Percentiles rank a stretch among this genome's conserved stretches.
Conservation (phyloP, 2,113 vertebrate species). For the Notechis scutatus region DNA sequence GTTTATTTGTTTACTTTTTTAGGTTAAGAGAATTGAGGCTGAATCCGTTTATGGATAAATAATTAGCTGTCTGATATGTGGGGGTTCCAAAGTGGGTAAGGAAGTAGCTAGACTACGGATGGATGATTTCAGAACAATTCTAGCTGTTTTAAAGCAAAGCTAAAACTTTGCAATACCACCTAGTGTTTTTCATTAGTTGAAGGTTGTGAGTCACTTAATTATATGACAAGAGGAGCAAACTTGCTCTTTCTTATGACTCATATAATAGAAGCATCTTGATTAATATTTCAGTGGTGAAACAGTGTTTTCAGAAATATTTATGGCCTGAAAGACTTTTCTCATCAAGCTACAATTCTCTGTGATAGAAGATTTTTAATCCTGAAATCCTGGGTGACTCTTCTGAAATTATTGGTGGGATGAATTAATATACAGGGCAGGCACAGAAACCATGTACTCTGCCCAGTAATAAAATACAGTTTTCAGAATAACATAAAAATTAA, state of each 20-base stretch:
- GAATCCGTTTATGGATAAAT: conserved; percentile 4
- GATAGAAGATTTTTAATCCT: conserved; percentile 23
- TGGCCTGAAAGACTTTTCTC: conserved; percentile 24
- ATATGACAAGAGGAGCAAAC: conserved; percentile 18
- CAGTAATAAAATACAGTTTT: conserved; percentile 27
- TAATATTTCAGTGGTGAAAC: conserved; percentile 28
- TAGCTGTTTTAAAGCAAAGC: neutral
- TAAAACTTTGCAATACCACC: neutral
- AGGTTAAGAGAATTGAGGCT: conserved; percentile 25
- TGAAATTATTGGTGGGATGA: conserved; percentile 29
- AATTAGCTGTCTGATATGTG: conserved; percentile 11
- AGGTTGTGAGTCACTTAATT: conserved; percentile 26
- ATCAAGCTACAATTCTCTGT: conserved; percentile 5
- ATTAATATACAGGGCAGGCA: conserved; percentile 27
- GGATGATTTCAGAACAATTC: neutral
- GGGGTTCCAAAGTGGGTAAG: conserved; percentile 32
- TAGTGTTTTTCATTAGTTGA: conserved; percentile 19
- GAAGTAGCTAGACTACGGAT: neutral
- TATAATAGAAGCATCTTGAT: conserved; percentile 10
- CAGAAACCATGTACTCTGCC: neutral
- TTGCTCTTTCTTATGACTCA: conserved; percentile 16
- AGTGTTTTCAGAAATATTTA: conserved; percentile 30
- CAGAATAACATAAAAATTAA: conserved; percentile 34
- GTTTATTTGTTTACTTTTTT: conserved; percentile 34
- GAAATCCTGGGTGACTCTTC: conserved; percentile 26